Percentiles rank a stretch among this genome's conserved stretches.
phyloP scores from a whole-genome alignment of 2,797 vertebrate genomes.

The Choloepus didactylus region DNA sequence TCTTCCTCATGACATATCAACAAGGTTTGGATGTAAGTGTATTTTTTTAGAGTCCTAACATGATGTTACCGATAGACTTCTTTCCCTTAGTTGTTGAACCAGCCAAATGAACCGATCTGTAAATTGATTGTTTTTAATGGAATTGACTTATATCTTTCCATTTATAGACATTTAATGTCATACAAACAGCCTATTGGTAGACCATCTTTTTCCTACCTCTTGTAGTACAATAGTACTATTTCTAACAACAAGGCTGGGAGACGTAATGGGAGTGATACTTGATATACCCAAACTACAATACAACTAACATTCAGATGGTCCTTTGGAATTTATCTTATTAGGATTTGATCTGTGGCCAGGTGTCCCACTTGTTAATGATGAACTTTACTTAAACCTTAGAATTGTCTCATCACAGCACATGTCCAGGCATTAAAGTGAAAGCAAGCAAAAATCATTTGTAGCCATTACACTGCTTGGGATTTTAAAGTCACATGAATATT shows the following conservation, averaged over 20 bases:
- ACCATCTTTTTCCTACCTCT: neutral
- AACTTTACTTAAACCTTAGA: slow-evolving; percentile 38
- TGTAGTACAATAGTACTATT: neutral
- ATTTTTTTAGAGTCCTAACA: slow-evolving; percentile 61
- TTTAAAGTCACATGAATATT: slow-evolving; percentile 53
- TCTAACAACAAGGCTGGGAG: neutral
- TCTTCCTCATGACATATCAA: neutral
- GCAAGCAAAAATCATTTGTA: neutral
- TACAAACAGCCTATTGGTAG: neutral
- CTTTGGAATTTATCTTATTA: slow-evolving; percentile 11
- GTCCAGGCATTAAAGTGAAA: neutral
- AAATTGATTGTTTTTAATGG: neutral
- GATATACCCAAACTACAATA: neutral
- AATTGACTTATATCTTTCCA: slow-evolving; percentile 31
- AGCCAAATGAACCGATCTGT: neutral
- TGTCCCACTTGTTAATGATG: neutral
- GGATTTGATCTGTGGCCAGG: neutral
- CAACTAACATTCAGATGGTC: neutral
- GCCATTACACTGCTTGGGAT: neutral
- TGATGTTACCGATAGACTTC: neutral
- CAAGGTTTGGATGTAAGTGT: slow-evolving; percentile 20
- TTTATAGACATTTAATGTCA: neutral
- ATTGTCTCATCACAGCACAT: neutral
- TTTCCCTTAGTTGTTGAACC: slow-evolving; percentile 18
- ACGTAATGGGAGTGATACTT: neutral